Evolutionary conservation across 2,888 invertebrate genomes (phyloP).

Genomic region (Argyresthia goedartella): DNA sequence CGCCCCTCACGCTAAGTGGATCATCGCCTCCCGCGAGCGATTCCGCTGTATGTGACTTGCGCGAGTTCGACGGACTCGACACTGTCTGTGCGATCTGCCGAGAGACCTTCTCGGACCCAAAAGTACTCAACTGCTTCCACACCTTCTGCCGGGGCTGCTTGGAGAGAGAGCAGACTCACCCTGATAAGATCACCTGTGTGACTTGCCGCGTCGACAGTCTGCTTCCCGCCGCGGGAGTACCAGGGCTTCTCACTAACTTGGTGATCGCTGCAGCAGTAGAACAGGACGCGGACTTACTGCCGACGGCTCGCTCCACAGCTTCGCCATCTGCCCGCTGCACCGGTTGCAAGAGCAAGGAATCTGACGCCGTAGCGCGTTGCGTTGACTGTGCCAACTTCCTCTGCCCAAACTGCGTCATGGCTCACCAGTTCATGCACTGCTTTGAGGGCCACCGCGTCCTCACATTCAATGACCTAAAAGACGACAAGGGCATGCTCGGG

Average conservation of each 20-base stretch:
- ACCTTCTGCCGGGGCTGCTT: constrained; percentile 87
- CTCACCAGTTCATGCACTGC: constrained; percentile 99
- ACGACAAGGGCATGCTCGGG: constrained; percentile 68
- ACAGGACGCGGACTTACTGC: constrained; percentile 65
- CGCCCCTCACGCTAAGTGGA: constrained; percentile 87
- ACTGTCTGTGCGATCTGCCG: constrained; percentile 79
- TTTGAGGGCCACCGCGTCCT: constrained; percentile 96
- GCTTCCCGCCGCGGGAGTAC: constrained; percentile 69
- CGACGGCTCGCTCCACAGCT: constrained; percentile 53
- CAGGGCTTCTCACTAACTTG: constrained; percentile 77
- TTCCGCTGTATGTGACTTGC: constrained; percentile 84
- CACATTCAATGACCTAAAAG: constrained; percentile 75
- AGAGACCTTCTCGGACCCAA: constrained; percentile 80
- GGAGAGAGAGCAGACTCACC: constrained; percentile 77
- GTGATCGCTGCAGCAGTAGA: constrained; percentile 68
- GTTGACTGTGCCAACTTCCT: constrained; percentile 97
- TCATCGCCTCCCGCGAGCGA: constrained; percentile 90
- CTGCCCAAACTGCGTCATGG: constrained; percentile 98
- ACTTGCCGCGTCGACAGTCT: constrained; percentile 71
- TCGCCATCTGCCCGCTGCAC: constrained; percentile 82
- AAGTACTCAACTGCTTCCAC: constrained; percentile 85
- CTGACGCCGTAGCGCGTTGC: constrained; percentile 95
- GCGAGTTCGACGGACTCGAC: constrained; percentile 73
- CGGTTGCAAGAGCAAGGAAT: constrained; percentile 95
- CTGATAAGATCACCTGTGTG: constrained; percentile 83